phyloP scores from a whole-genome alignment of 1,140 invertebrate species.

The Neocloeon triangulifer region DNA sequence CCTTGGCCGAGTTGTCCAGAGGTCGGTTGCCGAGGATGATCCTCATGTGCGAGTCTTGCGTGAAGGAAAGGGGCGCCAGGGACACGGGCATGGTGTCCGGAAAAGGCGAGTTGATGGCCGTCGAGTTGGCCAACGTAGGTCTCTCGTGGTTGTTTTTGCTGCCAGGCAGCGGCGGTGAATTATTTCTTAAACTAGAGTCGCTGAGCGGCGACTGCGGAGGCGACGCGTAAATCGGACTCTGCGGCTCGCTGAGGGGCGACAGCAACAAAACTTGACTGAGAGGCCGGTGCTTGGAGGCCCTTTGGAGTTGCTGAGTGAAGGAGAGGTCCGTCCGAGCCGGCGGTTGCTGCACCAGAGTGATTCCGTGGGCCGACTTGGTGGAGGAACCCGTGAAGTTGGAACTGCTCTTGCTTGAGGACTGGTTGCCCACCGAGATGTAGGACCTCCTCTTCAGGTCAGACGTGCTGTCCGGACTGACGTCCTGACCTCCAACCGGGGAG shows the following conservation, averaged over 20 bases:
- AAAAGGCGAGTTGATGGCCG: conserved; percentile 15
- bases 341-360: conserved; percentile 1
- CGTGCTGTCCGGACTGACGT: conserved; percentile 34
- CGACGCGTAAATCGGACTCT: conserved; percentile 60
- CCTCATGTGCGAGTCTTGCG: conserved; percentile 70
- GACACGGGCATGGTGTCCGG: conserved; percentile 14
- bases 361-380: conserved; percentile 26
- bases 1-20: conserved; percentile 27
- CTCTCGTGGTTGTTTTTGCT: conserved; percentile 18
- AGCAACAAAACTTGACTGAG: conserved; percentile 35
- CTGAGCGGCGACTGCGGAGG: conserved; percentile 62
- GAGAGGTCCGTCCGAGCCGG: conserved; percentile 16
- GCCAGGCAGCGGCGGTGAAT: conserved; percentile 21
- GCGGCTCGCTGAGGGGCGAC: conserved; percentile 48
- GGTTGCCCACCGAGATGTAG: conserved; percentile 43
- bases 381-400: conserved; percentile 44
- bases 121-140: conserved; percentile 17
- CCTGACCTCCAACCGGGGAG: conserved; percentile 9
- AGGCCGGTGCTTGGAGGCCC: conserved; percentile 29
- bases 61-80: conserved; percentile 35
- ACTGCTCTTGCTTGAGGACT: conserved; percentile 45
- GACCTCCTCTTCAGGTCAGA: conserved; percentile 40
- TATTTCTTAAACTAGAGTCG: conserved; percentile 27
- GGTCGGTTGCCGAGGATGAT: conserved; percentile 53
- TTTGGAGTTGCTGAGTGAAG: conserved; percentile 44